phyloP scores from a whole-genome alignment of 2,797 vertebrate species.

The Morelia viridis region DNA sequence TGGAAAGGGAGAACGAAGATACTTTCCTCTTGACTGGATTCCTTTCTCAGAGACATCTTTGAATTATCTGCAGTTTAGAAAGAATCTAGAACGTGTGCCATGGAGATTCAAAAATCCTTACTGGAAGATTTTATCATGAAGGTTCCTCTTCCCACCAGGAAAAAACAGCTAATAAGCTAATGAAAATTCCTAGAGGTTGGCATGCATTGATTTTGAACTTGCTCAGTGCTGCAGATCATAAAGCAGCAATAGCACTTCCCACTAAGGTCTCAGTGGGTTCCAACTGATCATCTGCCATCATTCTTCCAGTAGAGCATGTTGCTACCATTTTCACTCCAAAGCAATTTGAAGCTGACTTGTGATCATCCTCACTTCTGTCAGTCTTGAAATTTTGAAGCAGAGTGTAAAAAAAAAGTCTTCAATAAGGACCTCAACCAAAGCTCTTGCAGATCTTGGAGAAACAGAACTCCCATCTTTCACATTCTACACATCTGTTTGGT shows the following conservation, averaged over 20 bases:
- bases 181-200: not conserved
- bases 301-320: no score
- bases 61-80: constrained; percentile 16
- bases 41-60: not conserved
- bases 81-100: constrained; percentile 20
- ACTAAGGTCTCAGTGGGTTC: not conserved
- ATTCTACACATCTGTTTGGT: no score
- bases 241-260: not conserved
- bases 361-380: no score
- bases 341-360: no score
- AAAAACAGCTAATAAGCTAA: not conserved
- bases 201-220: not conserved
- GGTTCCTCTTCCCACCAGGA: not conserved
- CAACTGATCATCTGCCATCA: not conserved
- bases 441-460: no score
- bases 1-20: not conserved
- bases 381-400: no score
- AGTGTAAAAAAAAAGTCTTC: no score
- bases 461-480: no score
- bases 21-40: not conserved
- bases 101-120: not conserved
- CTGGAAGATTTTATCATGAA: not conserved
- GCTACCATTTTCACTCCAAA: no score
- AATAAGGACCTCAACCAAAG: no score
- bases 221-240: not conserved